phyloP scores from a whole-genome alignment of 2,797 vertebrate genomes.

The Rhyacichthys aspro region DNA sequence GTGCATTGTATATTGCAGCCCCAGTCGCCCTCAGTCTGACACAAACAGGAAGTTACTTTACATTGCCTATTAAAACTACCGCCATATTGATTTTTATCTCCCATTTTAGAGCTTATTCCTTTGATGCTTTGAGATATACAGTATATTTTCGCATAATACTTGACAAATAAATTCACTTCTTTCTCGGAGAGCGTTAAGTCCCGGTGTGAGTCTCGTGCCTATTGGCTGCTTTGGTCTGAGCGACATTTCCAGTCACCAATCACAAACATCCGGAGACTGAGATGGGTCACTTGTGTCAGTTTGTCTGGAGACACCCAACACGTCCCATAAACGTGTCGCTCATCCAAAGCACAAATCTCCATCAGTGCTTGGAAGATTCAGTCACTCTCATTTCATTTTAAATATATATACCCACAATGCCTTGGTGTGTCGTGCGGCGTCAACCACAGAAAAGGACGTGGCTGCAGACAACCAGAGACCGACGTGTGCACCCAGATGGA shows the following conservation, averaged over 20 bases:
- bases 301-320: conserved; percentile 63
- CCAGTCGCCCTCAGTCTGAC: too few species aligned
- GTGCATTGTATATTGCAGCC: too few species aligned
- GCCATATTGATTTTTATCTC: too few species aligned
- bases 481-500: conserved; percentile 84
- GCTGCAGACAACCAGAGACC: conserved; percentile 98
- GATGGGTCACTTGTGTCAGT: conserved; percentile 58
- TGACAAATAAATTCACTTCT: too few species aligned
- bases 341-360: conserved; percentile 75
- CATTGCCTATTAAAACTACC: too few species aligned
- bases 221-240: conserved; percentile 66
- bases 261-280: conserved; percentile 55
- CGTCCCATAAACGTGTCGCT: conserved; percentile 59
- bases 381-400: conserved; percentile 9
- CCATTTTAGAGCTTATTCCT: too few species aligned
- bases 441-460: conserved; percentile 99
- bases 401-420: conserved; percentile 86
- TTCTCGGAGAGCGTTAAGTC: conserved; percentile 39
- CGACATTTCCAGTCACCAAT: conserved; percentile 66
- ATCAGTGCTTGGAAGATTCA: conserved; percentile 73
- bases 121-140: too few species aligned
- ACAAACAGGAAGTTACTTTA: too few species aligned
- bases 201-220: conserved; percentile 49
- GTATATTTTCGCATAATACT: too few species aligned
- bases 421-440: conserved; percentile 97